Base-by-base conservation (phyloP, 1,140 invertebrate species). In the Papilio helenus region DNA sequence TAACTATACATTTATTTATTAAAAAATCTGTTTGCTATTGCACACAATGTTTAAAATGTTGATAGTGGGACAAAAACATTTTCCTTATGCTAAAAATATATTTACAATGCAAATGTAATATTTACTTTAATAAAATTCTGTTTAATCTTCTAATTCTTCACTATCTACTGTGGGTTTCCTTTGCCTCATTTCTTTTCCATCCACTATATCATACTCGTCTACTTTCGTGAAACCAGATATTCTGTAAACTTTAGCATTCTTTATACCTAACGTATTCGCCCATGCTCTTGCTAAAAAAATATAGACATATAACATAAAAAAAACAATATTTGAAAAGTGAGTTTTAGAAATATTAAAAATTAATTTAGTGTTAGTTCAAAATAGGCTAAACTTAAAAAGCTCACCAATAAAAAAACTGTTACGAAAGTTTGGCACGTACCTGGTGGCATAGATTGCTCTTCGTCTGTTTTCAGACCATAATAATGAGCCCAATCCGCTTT, bases 401-500 rank as follows among this genome's bases (percentile, higher is more conserved):
- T 55, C 8, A 7, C 2, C 51, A 34, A 14, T 16, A 49, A 18
- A 55, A 3, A 55, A 55, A n/a, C 4, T n/a, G 34, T 34, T 34
- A 34, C 34, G 5, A 34, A 34, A 34, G 3, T 44, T 2, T 61
- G n/a, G 65, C 46, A 34, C 61, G 3, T 89, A 94, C 96, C 95
- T 89, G 96, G 95, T 9, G 95, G 90, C 74, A 95, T 84, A 7
- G 90, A 79, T 46, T 91, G 81, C 79, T 96, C 96, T 86, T 95
- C 95, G 51, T 96, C 95, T 39, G 94, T 86, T 89, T 96, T 96
- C 12, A 96, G 88, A 42, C 96, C 96, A 89, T 96, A 95, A 83
- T 95, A 95, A 82, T 95, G 93, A 7, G 96, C 96, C 96, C 96
- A 96, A 88, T 97, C 96, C 3, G 89, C 92, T 85, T 95, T 96